Evolutionary conservation across 1,140 invertebrate genomes (phyloP).

Genomic region (Zaprionus vittiger): DNA sequence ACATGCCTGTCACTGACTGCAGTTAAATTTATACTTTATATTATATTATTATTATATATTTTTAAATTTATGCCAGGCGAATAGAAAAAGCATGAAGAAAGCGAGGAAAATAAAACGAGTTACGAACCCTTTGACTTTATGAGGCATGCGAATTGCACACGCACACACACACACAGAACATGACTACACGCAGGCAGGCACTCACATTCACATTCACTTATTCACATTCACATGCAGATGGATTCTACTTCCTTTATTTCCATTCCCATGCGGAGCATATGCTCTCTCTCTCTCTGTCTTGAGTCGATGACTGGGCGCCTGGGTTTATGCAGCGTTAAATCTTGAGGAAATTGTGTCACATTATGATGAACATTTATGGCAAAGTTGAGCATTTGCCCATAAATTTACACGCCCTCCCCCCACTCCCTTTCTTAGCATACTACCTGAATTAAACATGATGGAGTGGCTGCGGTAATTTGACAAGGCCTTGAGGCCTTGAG

Average conservation of each 20-base stretch:
- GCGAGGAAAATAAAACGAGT: slow-evolving; percentile 38
- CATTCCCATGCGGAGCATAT: slow-evolving; percentile 24
- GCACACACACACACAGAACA: slow-evolving; percentile 41
- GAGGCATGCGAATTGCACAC: slow-evolving; percentile 67
- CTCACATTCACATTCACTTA: background rate
- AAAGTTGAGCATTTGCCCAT: slow-evolving; percentile 73
- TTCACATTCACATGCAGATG: slow-evolving; percentile 30
- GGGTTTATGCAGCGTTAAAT: slow-evolving; percentile 77
- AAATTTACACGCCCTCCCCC: slow-evolving; percentile 53
- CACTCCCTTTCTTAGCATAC: slow-evolving; percentile 8
- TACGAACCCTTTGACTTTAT: slow-evolving; percentile 73
- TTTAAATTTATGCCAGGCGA: slow-evolving; percentile 62
- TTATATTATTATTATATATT: slow-evolving; percentile 65
- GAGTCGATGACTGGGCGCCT: slow-evolving; percentile 34
- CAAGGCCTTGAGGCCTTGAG: slow-evolving; percentile 49
- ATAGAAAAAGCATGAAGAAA: slow-evolving; percentile 5
- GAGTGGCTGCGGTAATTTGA: slow-evolving; percentile 78
- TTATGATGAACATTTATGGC: slow-evolving; percentile 81
- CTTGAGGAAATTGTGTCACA: slow-evolving; percentile 81
- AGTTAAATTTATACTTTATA: slow-evolving; percentile 59
- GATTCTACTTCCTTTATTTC: slow-evolving; percentile 9
- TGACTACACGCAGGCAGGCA: slow-evolving; percentile 5
- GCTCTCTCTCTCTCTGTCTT: background rate
- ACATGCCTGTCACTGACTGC: slow-evolving; percentile 37
- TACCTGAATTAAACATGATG: slow-evolving; percentile 68